Evolutionary conservation across 2,113 vertebrate genomes (phyloP).

Genomic region (Odocoileus virginianus): DNA sequence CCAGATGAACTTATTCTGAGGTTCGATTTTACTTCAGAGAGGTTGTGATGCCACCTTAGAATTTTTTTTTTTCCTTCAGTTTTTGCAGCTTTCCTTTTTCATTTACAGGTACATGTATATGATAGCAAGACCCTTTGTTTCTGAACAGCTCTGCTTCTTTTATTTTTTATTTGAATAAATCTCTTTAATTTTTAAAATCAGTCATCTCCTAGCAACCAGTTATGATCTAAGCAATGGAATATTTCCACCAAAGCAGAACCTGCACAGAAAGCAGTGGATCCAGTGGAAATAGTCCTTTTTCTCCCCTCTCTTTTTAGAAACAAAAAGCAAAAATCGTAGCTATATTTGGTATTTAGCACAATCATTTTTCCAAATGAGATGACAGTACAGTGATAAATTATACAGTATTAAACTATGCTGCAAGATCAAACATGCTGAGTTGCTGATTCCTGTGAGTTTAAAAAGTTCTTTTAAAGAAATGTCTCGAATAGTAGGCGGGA

Average conservation of each 20-base stretch:
- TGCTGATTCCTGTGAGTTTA: neutral
- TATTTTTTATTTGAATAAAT: conserved; percentile 28
- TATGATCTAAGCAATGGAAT: neutral
- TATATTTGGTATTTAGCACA: neutral
- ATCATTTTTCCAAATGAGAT: neutral
- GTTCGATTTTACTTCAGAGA: neutral
- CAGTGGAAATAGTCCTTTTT: neutral
- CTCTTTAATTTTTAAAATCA: neutral
- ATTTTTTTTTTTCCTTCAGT: neutral
- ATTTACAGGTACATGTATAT: neutral
- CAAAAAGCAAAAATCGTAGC: neutral
- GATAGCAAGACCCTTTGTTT: conserved; percentile 18
- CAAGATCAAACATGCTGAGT: neutral
- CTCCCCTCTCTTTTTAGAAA: neutral
- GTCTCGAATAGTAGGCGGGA: neutral
- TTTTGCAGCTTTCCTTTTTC: neutral
- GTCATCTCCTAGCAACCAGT: neutral
- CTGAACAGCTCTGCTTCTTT: neutral
- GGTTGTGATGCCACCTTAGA: neutral
- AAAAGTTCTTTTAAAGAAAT: neutral
- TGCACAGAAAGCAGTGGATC: neutral
- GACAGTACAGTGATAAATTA: neutral
- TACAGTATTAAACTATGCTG: neutral
- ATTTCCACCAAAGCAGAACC: neutral
- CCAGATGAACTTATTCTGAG: neutral